These are phyloP conservation scores for Chrysotoxum bicinctum DNA, from an alignment of 2,888 invertebrate species.

Conservation along the genomic window DNA sequence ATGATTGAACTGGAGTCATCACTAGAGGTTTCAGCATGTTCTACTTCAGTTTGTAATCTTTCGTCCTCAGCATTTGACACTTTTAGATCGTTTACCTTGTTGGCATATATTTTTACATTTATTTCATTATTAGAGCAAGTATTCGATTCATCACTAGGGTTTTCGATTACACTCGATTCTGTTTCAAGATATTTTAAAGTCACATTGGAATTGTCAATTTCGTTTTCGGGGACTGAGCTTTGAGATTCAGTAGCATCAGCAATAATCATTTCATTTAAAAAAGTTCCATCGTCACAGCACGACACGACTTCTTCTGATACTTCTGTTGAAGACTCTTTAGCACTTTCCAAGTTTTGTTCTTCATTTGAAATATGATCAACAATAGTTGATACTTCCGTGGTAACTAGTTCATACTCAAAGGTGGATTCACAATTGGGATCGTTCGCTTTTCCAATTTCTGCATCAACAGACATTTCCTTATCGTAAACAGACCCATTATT, in stretches of 20 bases:
- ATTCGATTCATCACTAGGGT: conserved; percentile 36
- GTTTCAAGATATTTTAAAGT: neutral
- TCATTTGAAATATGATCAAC: conserved; percentile 31
- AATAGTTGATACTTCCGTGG: conserved; percentile 43
- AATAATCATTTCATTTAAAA: conserved; percentile 35
- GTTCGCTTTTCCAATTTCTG: conserved; percentile 6
- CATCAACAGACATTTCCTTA: conserved; percentile 36
- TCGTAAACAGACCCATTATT: conserved; percentile 27
- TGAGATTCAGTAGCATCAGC: conserved; percentile 8
- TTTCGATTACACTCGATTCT: neutral
- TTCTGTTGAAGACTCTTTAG: neutral
- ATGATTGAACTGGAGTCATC: conserved; percentile 76
- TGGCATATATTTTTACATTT: neutral
- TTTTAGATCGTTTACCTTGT: neutral
- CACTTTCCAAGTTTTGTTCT: conserved; percentile 1
- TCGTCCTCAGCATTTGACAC: conserved; percentile 18
- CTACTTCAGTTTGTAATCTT: conserved; percentile 12
- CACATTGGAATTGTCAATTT: neutral
- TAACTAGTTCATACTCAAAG: conserved; percentile 47
- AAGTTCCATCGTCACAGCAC: conserved; percentile 14
- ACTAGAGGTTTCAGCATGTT: conserved; percentile 57
- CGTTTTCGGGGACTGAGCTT: neutral
- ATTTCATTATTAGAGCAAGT: neutral
- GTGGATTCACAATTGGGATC: conserved; percentile 26
- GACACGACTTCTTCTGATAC: conserved; percentile 36